Conservation (phyloP, 2,797 vertebrate genomes). For the Poeciliopsis infans region DNA sequence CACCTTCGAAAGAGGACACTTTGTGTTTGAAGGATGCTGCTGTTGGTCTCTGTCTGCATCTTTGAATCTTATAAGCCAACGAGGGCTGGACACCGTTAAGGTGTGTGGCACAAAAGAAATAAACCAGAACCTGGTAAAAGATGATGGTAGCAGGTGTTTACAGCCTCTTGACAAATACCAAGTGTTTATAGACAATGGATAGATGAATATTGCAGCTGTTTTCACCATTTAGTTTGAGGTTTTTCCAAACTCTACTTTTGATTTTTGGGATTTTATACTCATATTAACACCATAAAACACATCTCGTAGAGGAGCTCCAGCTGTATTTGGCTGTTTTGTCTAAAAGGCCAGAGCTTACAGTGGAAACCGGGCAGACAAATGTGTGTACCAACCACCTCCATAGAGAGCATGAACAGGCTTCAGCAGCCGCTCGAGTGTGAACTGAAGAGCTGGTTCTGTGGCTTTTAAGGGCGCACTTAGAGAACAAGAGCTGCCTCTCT, state of each 20-base stretch:
- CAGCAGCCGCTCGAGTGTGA: constrained; percentile 53
- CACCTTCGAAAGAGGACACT: background rate
- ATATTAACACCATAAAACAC: background rate
- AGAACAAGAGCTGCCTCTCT: constrained; percentile 32
- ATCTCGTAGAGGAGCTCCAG: background rate
- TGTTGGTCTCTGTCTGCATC: background rate
- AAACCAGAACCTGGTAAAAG: too few relatives aligned
- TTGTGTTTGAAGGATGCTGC: background rate
- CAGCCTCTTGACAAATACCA: background rate
- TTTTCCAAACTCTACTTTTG: background rate
- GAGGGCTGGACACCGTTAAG: background rate
- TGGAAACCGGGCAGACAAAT: constrained; percentile 17
- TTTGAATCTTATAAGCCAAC: background rate
- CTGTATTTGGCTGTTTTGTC: constrained; percentile 10
- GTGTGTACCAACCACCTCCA: constrained; percentile 33
- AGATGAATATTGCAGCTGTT: background rate
- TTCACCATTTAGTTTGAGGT: background rate
- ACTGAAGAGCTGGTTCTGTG: constrained; percentile 40
- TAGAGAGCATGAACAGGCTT: constrained; percentile 46
- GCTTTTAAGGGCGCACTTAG: constrained; percentile 57
- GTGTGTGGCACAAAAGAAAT: background rate
- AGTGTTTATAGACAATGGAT: background rate
- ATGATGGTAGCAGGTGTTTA: background rate
- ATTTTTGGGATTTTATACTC: background rate
- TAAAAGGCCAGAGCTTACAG: constrained; percentile 12